phyloP scores from a whole-genome alignment of 64 coral and sea anemone species.

The Montipora sp. region DNA sequence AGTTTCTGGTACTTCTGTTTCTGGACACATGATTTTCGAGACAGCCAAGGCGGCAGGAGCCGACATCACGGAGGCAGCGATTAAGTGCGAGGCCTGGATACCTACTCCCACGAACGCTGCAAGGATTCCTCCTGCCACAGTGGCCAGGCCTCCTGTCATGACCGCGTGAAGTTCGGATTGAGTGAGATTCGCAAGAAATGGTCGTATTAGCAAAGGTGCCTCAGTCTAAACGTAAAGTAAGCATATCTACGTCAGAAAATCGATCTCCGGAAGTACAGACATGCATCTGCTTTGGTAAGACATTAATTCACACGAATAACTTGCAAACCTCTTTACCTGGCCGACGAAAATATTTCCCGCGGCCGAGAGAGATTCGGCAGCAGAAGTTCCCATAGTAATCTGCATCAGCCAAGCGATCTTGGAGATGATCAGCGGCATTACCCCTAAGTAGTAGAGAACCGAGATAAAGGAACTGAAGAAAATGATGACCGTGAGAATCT shows the following conservation, averaged over 20 bases:
- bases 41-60: conserved; percentile 86
- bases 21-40: conserved; percentile 89
- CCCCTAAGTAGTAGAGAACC: conserved; percentile 80
- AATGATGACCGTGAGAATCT: conserved; percentile 82
- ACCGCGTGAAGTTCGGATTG: conserved; percentile 89
- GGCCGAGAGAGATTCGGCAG: conserved; percentile 78
- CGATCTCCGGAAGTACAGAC: background rate
- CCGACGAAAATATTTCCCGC: conserved; percentile 91
- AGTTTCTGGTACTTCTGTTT: conserved; percentile 84
- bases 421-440: conserved; percentile 81
- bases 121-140: conserved; percentile 78
- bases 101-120: conserved; percentile 81
- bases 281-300: background rate
- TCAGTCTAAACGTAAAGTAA: conserved; percentile 69
- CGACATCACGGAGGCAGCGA: conserved; percentile 89
- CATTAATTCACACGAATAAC: background rate
- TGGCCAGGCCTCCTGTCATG: conserved; percentile 91
- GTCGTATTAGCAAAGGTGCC: conserved; percentile 78
- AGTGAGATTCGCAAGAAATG: conserved; percentile 72
- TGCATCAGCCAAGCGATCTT: conserved; percentile 95
- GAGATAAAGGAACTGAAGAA: conserved; percentile 92
- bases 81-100: conserved; percentile 69
- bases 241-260: background rate
- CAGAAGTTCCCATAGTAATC: conserved; percentile 87
- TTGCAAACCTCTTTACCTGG: conserved; percentile 57